Base-by-base conservation (phyloP, 2,113 vertebrate species). In the Datnioides undecimradiatus region DNA sequence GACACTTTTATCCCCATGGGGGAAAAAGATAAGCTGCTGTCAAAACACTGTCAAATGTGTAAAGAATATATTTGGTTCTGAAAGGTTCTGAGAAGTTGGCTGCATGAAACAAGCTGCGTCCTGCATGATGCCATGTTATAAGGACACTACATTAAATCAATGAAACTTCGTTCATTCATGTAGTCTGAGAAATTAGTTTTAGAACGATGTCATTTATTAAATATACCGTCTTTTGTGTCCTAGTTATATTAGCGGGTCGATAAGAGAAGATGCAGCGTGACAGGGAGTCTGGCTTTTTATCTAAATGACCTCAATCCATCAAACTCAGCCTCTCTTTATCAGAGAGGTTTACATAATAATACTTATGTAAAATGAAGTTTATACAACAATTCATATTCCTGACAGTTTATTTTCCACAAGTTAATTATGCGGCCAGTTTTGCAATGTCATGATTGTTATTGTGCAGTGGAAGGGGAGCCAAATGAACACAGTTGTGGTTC, bases 291-390 rank as follows among this genome's bases (percentile, higher is more conserved):
- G 62, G n/a, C 62, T 70, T 82, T 80, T 83, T 78, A 76, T 60
- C 54, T 59, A 78, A 79, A 88, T 40, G 33, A 78, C 81, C 81
- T 43, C 65, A 62, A 82, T 90, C 76, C 73, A 89, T 92, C 85
- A 76, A 67, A 74, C 49, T 33, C 29, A 6, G 36, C 77, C 52
- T 76, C 59, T 64, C 54, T 65, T 76, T 52, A 80, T 87, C 33
- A 25, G 29, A 41, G 62, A 33, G 51, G 54, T 79, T 86, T 84
- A 73, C 48, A 64, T 81, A 70, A 82, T 63, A 57, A 59, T 49
- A 34, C 59, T 85, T 34, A 13, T 38, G 33, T 62, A 49, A 62
- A 83, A 49, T 69, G 8, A 71, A 69, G 54, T 63, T 65, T 14
- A 23, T 25, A 13, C 21, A 72, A 19, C 19, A 49, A 65, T 82